These are phyloP conservation scores for Acrocephalus kingi DNA, from an alignment of 2,113 vertebrate genomes.

Conservation along the genomic window DNA sequence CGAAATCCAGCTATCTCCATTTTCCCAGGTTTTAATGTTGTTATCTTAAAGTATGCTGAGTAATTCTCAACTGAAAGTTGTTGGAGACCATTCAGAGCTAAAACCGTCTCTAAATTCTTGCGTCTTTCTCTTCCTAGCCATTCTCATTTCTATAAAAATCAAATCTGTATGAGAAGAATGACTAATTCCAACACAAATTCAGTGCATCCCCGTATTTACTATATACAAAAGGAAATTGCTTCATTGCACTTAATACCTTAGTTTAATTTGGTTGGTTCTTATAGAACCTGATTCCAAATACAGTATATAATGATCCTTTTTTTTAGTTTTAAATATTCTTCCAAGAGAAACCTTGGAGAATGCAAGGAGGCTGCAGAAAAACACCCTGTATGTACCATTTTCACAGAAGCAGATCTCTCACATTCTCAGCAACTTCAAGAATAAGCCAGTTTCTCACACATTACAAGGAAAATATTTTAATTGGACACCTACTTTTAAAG, in stretches of 20 bases:
- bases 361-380: background rate
- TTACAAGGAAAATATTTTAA: background rate
- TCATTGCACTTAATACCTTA: background rate
- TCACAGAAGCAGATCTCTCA: background rate
- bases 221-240: background rate
- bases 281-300: background rate
- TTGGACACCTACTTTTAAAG: background rate
- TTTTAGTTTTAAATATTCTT: background rate
- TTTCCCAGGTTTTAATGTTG: background rate
- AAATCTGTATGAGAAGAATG: background rate
- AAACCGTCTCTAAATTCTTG: background rate
- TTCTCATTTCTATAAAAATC: background rate
- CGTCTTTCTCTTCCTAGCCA: background rate
- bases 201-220: background rate
- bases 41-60: background rate
- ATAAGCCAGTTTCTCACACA: background rate
- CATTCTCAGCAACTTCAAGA: background rate
- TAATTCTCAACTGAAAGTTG: background rate
- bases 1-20: background rate
- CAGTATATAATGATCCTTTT: background rate
- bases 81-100: background rate
- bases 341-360: background rate
- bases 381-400: background rate
- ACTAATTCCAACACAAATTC: background rate
- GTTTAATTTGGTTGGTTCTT: background rate